Evolutionary conservation across 1,140 invertebrate genomes (phyloP), one percentile per base, ranked within the genome.

Genomic region (Magallana angulata): DNA sequence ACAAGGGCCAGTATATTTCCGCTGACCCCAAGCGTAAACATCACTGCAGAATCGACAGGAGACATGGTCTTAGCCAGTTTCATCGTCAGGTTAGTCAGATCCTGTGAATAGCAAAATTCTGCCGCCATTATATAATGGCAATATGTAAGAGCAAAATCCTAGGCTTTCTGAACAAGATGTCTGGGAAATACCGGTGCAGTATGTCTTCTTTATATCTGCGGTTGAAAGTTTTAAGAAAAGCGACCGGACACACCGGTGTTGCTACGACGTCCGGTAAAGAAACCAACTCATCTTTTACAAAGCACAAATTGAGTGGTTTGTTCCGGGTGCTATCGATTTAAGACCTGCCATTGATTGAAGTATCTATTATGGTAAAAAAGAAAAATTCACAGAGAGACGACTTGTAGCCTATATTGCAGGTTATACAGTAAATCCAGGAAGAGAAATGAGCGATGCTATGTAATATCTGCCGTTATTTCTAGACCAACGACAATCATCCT

Each of bases 1-100:
- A 84, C 16, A 7, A 89, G 12, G 5, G 88, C 85, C 16, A 87
- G 9, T 9, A 89, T 30, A 81, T 89, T 89, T 30, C 88, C 88
- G 11, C 84, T 59, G 9, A 84, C 62, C 7, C 88, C 88, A 9
- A 89, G 59, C 8, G 82, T 68, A 11, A 84, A 84, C 36, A 9
- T 64, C 1, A 89, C 64, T 62, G 56, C 57, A 1, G 88, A 84
- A 7, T 58, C 68, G 7, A 57, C 64, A 1, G 88, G 88, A n/a
- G 80, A 36, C 5, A 87, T 57, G 0, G 58, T 59, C 58, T 82
- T 62, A 0, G 57, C 56, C 9, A 58, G 18, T 82, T 57, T 82
- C 11, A 82, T 57, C 5, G 81, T 82, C 16, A 82, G 16, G 57
- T 82, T 82, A 5, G 81, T 82, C 0, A 82, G 48, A 82, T 82